These are phyloP conservation scores for Upupa epops DNA, from an alignment of 2,113 vertebrate genomes.

Conservation along the genomic window DNA sequence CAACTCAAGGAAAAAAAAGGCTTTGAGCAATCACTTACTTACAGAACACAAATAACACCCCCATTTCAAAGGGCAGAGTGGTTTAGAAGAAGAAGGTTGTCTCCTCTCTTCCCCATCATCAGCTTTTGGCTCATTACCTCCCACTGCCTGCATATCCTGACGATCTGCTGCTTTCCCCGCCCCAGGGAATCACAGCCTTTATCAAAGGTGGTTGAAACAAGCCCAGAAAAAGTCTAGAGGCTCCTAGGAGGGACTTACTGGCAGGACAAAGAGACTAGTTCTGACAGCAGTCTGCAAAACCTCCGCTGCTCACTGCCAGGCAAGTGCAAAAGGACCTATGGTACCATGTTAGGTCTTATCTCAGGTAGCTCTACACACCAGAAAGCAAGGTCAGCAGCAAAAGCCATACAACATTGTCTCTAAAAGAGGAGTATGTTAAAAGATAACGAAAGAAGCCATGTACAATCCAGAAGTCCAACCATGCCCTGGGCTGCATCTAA, in stretches of 20 bases:
- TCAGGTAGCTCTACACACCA: neutral
- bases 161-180: neutral
- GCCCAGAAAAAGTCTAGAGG: neutral
- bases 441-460: neutral
- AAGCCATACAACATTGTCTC: neutral
- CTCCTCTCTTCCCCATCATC: neutral
- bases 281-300: neutral
- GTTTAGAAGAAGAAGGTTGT: neutral
- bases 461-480: neutral
- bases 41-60: conserved; percentile 3
- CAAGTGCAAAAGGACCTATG: neutral
- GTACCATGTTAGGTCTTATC: neutral
- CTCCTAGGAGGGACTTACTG: neutral
- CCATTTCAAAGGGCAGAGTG: conserved; percentile 14
- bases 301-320: neutral
- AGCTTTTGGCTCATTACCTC: neutral
- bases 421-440: neutral
- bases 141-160: neutral
- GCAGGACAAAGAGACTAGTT: neutral
- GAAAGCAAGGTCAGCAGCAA: neutral
- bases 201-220: neutral
- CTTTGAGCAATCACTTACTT: conserved; percentile 35
- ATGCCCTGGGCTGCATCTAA: no score
- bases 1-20: neutral
- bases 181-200: neutral